A percentile compares a stretch with the other conserved stretches of the same genome.
Conservation (phyloP, 2,888 invertebrate genomes). For the Thereva nobilitata region DNA sequence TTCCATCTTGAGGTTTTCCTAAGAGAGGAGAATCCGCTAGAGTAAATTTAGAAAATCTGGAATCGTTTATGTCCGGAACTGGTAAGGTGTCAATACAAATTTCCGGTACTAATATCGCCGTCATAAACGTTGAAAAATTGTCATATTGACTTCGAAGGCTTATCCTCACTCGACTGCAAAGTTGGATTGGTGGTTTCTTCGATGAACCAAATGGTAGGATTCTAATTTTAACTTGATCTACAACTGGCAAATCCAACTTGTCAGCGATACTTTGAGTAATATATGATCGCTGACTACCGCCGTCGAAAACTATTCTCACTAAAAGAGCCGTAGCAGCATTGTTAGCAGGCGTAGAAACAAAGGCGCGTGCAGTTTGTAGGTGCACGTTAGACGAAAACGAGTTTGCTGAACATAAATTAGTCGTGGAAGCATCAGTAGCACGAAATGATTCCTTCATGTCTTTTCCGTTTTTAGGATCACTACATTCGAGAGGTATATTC, state of each 20-base stretch:
- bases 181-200: constrained; percentile 18
- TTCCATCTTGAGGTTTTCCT: constrained; percentile 17
- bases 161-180: constrained; percentile 23
- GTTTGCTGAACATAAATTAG: no score
- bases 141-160: constrained; percentile 33
- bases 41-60: not conserved
- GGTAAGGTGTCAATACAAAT: constrained; percentile 20
- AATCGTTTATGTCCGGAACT: not conserved
- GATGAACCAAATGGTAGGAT: constrained; percentile 35
- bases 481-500: no score
- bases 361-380: no score
- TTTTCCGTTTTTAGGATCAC: no score
- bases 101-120: constrained; percentile 27
- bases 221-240: constrained; percentile 20
- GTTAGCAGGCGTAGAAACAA: no score
- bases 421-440: no score
- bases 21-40: constrained; percentile 17
- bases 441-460: no score
- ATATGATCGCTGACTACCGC: no score
- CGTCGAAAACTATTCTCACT: no score
- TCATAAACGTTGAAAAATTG: constrained; percentile 18
- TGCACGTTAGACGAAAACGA: no score
- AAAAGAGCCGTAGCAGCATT: no score
- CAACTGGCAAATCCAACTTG: constrained; percentile 25
- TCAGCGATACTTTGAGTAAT: constrained; percentile 1